Percentiles rank a stretch among this genome's conserved stretches.
Evolutionary conservation across 1,140 invertebrate species (phyloP).

Genomic region (Drosophila subpulchrella): DNA sequence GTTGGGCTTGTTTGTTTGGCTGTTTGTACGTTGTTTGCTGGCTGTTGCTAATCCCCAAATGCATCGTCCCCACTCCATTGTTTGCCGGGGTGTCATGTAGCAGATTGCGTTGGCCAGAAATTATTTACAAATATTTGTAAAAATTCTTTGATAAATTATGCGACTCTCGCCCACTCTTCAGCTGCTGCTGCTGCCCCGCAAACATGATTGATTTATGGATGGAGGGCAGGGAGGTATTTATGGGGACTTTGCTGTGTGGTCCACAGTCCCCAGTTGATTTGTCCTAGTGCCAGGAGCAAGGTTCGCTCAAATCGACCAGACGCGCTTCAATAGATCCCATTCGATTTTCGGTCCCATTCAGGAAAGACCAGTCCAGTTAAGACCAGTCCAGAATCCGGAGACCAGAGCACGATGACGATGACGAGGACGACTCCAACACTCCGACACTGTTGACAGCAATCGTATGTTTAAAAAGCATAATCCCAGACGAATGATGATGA

Average conservation of each 20-base stretch:
- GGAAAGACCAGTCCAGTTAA: constrained; percentile 5
- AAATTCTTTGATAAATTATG: constrained; percentile 73
- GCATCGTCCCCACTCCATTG: constrained; percentile 24
- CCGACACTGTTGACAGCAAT: constrained; percentile 81
- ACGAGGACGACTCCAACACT: constrained; percentile 58
- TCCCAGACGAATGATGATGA: constrained; percentile 82
- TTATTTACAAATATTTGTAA: constrained; percentile 81
- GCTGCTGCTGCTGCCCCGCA: constrained; percentile 15
- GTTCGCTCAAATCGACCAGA: constrained; percentile 11
- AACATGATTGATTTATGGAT: constrained; percentile 80
- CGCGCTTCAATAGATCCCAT: constrained; percentile 40
- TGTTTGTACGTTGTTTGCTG: constrained; percentile 45
- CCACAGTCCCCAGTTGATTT: constrained; percentile 14
- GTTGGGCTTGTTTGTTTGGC: constrained; percentile 46
- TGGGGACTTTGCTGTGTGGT: constrained; percentile 20
- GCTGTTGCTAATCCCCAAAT: constrained; percentile 65
- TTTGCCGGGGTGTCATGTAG: constrained; percentile 54
- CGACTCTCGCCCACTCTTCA: constrained; percentile 12
- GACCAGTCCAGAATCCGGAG: constrained; percentile 8
- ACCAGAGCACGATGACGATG: constrained; percentile 26
- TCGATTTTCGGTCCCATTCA: constrained; percentile 37
- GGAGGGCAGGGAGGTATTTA: constrained; percentile 2
- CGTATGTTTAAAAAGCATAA: constrained; percentile 83
- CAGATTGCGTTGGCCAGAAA: constrained; percentile 69
- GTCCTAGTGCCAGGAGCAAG: constrained; percentile 54